Base-by-base conservation (phyloP, 2,113 vertebrate genomes). In the Haplochromis burtoni region DNA sequence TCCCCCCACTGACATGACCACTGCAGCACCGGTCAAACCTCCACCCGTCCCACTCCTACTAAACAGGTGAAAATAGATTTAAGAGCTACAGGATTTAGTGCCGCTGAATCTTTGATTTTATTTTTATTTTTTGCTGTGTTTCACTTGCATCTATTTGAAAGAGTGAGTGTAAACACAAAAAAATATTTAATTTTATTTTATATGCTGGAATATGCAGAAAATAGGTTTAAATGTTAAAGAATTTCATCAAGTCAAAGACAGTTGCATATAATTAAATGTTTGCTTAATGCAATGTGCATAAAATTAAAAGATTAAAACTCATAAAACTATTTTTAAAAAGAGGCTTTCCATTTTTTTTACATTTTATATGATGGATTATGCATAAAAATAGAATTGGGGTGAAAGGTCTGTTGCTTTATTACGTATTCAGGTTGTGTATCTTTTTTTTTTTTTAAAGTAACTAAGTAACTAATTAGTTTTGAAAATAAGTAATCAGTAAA, bases 31-130 rank as follows among this genome's bases (percentile, higher is more conserved):
- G 13, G 55, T 1, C 29, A 1, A 33, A 61, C 1, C 57, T 61
- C 57, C 0, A 61, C 57, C 5, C 1, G 2, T 5, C 57, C 1
- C 1, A 4, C 57, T 61, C 9, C 16, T 33, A 5, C 3, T 33
- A 61, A 61, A 33, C 57, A 3, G 29, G 16, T 61, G 57, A 33
- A 19, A 61, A 33, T 33, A 17, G 5, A 31, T 31, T 31, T 61
- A 61, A 61, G 57, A 33, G 26, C 5, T 0, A 61, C 26, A 10
- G 57, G 29, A 61, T 3, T 61, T 33, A 61, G 14, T 61, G 26
- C 2, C 2, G 1, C 29, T 33, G 29, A 61, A 17, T 19, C 16
- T 49, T 49, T 49, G 7, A 17, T 49, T 49, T 17, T 49, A 49
- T 16, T 16, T 57, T 59, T 9, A 31, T 31, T 61, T 33, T 61